These are phyloP conservation scores for Chloroceryle aenea DNA, from an alignment of 2,113 vertebrate species.

Conservation along the genomic window DNA sequence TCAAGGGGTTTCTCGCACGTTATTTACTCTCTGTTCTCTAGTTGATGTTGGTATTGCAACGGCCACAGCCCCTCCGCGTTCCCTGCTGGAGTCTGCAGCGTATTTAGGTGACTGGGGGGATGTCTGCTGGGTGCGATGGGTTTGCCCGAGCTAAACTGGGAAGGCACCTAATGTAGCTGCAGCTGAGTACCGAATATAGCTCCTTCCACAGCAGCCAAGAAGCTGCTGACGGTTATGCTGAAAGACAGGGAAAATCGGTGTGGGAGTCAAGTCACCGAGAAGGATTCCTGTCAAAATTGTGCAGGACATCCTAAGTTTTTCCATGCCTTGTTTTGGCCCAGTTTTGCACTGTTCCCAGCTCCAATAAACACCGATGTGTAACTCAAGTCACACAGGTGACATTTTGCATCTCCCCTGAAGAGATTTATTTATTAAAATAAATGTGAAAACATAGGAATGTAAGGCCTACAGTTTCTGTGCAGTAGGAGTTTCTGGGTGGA, in stretches of 20 bases:
- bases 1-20: neutral
- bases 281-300: neutral
- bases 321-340: neutral
- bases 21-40: neutral
- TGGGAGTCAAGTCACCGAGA: neutral
- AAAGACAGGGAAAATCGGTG: neutral
- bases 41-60: neutral
- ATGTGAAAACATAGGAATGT: neutral
- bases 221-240: neutral
- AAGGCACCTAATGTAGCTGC: neutral
- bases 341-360: neutral
- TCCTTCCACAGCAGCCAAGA: neutral
- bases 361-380: neutral
- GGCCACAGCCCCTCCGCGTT: rapidly evolving
- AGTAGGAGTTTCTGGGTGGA: neutral
- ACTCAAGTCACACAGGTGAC: neutral
- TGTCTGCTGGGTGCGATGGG: rapidly evolving
- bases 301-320: neutral
- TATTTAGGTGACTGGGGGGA: rapidly evolving
- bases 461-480: neutral
- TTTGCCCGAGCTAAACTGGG: neutral
- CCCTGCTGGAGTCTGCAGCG: neutral
- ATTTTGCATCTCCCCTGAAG: neutral
- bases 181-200: rapidly evolving
- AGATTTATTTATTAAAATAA: neutral